Evolutionary conservation across 2,113 vertebrate genomes (phyloP).

Genomic region (Dromaius novaehollandiae): DNA sequence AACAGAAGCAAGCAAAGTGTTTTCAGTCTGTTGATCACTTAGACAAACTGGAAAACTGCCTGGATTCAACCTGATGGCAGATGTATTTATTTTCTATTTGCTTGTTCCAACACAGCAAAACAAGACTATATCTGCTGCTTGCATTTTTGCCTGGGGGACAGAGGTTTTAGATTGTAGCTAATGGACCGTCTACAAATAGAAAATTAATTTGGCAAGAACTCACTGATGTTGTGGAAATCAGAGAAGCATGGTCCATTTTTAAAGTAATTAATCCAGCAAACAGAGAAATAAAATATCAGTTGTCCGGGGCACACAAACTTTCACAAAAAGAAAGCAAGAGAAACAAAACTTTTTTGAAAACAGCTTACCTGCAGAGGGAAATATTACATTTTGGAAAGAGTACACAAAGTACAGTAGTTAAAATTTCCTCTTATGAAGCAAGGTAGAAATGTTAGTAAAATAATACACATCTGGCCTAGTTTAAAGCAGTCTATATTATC

Average conservation of each 20-base stretch:
- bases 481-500: neutral
- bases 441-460: neutral
- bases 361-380: neutral
- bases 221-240: constrained; percentile 44
- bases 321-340: neutral
- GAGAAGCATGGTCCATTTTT: constrained; percentile 34
- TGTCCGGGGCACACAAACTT: neutral
- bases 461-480: accelerated
- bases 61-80: constrained; percentile 23
- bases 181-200: constrained; percentile 64
- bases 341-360: neutral
- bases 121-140: neutral
- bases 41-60: constrained; percentile 37
- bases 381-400: neutral
- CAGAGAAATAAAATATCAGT: constrained; percentile 37
- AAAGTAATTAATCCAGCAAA: constrained; percentile 57
- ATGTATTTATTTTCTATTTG: constrained; percentile 38
- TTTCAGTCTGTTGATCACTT: constrained; percentile 14
- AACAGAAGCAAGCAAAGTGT: neutral
- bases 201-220: constrained; percentile 71
- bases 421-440: neutral
- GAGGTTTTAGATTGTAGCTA: constrained; percentile 50
- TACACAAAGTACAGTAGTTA: neutral
- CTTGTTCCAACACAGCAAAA: constrained; percentile 37
- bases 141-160: constrained; percentile 48